phyloP scores from a whole-genome alignment of 2,797 vertebrate genomes.

The Orestias chungarensis region DNA sequence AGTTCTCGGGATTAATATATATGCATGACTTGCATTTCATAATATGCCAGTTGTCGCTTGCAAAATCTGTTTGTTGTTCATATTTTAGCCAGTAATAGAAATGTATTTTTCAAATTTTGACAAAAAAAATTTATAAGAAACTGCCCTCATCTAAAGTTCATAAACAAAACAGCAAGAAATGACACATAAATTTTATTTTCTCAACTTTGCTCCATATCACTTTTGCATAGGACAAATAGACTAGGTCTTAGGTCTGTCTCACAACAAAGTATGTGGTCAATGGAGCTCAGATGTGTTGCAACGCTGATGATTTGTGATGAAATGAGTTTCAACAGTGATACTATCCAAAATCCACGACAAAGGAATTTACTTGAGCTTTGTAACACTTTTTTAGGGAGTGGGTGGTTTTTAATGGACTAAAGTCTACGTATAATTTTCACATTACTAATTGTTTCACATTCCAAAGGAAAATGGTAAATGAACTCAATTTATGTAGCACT shows the following conservation, averaged over 20 bases:
- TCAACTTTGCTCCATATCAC: background rate
- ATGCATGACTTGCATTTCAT: no score
- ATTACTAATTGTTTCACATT: no score
- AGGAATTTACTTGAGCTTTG: background rate
- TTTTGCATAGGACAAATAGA: background rate
- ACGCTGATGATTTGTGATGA: background rate
- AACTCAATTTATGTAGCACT: no score
- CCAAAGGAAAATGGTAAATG: no score
- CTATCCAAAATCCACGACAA: background rate
- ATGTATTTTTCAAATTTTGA: background rate
- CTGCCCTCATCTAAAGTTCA: background rate
- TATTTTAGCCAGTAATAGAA: background rate
- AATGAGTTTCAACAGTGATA: background rate
- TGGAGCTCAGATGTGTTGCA: background rate
- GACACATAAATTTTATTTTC: background rate
- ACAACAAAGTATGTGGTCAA: background rate
- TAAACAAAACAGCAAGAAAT: background rate
- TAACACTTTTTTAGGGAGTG: no score
- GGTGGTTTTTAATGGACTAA: background rate
- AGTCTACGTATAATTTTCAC: background rate
- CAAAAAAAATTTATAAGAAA: background rate
- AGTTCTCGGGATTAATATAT: no score
- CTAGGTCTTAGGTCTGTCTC: background rate
- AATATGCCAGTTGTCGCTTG: background rate
- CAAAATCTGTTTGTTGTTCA: background rate